A percentile compares a stretch with the other conserved stretches of the same genome.
These are phyloP conservation scores for Hirtodrosophila confusa DNA, from an alignment of 2,888 invertebrate genomes.

Conservation along the genomic window DNA sequence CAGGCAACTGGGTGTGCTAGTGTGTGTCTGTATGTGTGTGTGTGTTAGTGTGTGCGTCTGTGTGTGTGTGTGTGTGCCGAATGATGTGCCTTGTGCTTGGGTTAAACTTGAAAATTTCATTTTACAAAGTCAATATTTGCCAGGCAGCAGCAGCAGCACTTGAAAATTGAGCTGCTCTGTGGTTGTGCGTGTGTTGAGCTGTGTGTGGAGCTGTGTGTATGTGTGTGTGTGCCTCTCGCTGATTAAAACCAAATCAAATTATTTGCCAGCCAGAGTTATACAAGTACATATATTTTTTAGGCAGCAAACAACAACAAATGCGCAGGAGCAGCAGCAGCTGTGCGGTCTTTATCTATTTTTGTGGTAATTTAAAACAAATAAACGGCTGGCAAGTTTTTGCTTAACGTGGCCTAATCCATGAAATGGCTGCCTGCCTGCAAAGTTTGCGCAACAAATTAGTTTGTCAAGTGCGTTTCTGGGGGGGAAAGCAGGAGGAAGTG, in stretches of 20 bases:
- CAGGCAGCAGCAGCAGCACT: conserved; percentile 43
- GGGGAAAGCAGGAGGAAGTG: neutral
- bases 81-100: conserved; percentile 62
- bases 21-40: conserved; percentile 17
- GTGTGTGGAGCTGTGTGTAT: conserved; percentile 24
- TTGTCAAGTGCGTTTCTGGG: conserved; percentile 68
- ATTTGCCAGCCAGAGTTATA: conserved; percentile 77
- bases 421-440: conserved; percentile 52
- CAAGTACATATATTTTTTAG: conserved; percentile 28
- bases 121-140: conserved; percentile 81
- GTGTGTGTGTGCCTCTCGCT: conserved; percentile 58
- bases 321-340: conserved; percentile 11
- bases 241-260: conserved; percentile 84
- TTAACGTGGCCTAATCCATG: conserved; percentile 54
- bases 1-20: conserved; percentile 7
- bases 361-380: conserved; percentile 82
- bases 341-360: conserved; percentile 75
- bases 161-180: conserved; percentile 55
- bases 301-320: conserved; percentile 31
- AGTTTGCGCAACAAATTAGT: conserved; percentile 76
- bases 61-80: conserved; percentile 20
- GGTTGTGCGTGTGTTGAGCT: conserved; percentile 26
- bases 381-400: conserved; percentile 55
- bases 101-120: conserved; percentile 81
- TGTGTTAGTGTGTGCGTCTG: conserved; percentile 17